Percentiles rank a stretch among this genome's conserved stretches.
Conservation (phyloP, 2,113 vertebrate species). For the Pachyramphus minor region DNA sequence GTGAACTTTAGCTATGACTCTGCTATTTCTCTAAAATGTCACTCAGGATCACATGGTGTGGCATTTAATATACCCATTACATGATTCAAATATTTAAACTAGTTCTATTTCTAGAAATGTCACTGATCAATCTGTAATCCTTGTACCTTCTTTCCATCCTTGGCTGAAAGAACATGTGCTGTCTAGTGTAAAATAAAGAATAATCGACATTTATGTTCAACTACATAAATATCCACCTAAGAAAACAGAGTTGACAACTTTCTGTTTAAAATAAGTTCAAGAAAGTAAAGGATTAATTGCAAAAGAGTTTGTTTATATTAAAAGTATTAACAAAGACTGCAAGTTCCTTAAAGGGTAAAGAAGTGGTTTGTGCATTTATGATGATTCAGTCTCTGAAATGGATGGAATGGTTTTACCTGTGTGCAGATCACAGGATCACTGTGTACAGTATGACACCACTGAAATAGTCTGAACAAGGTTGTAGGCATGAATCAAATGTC, state of each 20-base stretch:
- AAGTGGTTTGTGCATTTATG: not conserved
- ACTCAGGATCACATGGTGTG: not conserved
- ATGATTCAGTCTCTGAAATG: not conserved
- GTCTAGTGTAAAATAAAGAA: not conserved
- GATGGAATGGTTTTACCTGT: not conserved
- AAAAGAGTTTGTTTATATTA: not conserved
- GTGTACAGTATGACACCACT: not conserved
- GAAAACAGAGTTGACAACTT: not conserved
- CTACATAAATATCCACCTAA: not conserved
- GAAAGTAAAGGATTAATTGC: not conserved
- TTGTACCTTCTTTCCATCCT: not conserved
- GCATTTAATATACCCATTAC: not conserved
- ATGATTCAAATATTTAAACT: not conserved
- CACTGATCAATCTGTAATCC: not conserved
- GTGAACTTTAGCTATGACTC: not conserved
- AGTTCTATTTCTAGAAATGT: not conserved
- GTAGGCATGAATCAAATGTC: not conserved
- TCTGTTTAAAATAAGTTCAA: not conserved
- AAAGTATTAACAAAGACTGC: not conserved
- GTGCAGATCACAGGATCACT: not conserved
- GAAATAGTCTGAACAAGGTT: not conserved
- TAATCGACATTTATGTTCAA: not conserved
- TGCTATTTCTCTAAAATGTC: not conserved
- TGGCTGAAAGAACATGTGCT: not conserved
- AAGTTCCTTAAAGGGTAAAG: not conserved